These are phyloP conservation scores for Adoxophyes honmai DNA, from an alignment of 1,140 invertebrate genomes.

Conservation along the genomic window DNA sequence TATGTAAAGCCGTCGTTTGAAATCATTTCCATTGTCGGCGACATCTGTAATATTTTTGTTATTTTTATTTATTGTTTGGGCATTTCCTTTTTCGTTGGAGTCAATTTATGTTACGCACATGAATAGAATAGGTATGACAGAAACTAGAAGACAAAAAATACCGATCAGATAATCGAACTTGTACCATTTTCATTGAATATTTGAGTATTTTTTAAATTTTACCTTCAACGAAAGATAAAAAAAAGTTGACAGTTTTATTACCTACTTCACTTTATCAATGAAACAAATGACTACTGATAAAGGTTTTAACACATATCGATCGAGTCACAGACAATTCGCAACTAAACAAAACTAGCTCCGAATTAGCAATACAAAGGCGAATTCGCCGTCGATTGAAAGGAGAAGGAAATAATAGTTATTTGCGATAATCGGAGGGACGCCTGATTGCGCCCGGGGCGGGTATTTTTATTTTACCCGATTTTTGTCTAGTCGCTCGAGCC, in stretches of 20 bases:
- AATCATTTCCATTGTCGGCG: slow-evolving; percentile 7
- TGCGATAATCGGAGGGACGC: slow-evolving; percentile 75
- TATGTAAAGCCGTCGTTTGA: slow-evolving; percentile 5
- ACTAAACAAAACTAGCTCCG: slow-evolving; percentile 57
- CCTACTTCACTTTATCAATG: no score
- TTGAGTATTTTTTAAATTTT: no score
- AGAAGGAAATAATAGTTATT: slow-evolving; percentile 76
- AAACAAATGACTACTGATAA: no score
- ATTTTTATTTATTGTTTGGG: no score
- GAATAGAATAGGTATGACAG: no score
- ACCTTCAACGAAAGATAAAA: no score
- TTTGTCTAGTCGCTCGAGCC: slow-evolving; percentile 34
- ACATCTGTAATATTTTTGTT: not conserved
- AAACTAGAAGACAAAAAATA: no score
- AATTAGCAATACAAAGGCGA: slow-evolving; percentile 74
- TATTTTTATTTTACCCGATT: slow-evolving; percentile 48
- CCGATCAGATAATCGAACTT: no score
- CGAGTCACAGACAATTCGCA: slow-evolving; percentile 22
- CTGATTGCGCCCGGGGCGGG: slow-evolving; percentile 68
- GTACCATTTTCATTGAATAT: no score
- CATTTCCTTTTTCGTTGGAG: no score
- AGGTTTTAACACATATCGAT: not conserved
- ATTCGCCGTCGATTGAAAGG: slow-evolving; percentile 70
- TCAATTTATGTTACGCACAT: no score
- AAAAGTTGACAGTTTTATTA: no score